phyloP scores from a whole-genome alignment of 1,140 invertebrate genomes.

The Palaemon carinicauda region DNA sequence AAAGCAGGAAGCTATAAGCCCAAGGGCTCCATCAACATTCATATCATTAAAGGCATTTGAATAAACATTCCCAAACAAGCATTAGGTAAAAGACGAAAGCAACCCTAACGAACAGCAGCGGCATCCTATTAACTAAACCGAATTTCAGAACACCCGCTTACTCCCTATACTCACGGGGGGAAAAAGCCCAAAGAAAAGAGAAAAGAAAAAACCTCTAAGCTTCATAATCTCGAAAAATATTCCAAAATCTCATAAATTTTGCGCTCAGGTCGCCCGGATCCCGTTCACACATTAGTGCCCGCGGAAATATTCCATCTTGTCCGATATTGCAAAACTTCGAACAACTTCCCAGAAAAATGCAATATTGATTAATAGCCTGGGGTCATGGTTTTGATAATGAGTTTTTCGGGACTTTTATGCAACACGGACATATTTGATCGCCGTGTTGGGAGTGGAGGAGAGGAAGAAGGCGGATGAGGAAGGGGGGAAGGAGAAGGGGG shows the following conservation, averaged over 20 bases:
- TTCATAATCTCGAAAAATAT: too few relatives aligned
- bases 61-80: neutral
- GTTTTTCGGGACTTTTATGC: conserved; percentile 13
- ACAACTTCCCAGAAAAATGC: conserved; percentile 29
- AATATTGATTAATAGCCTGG: conserved; percentile 31
- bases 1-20: too few relatives aligned
- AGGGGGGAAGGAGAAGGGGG: neutral
- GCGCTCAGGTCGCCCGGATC: neutral
- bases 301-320: neutral
- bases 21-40: too few relatives aligned
- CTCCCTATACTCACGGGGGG: too few relatives aligned
- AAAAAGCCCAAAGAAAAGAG: too few relatives aligned
- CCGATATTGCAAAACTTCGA: conserved; percentile 35
- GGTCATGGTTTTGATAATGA: conserved; percentile 40
- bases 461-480: neutral
- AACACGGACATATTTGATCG: neutral
- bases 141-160: too few relatives aligned
- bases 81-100: neutral
- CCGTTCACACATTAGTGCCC: neutral
- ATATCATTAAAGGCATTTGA: neutral
- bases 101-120: too few relatives aligned
- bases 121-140: too few relatives aligned
- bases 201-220: too few relatives aligned
- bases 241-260: too few relatives aligned
- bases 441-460: neutral